Percentiles rank a stretch among this genome's conserved stretches.
These are phyloP conservation scores for Suncus etruscus DNA, from an alignment of 2,113 vertebrate species.

Conservation along the genomic window DNA sequence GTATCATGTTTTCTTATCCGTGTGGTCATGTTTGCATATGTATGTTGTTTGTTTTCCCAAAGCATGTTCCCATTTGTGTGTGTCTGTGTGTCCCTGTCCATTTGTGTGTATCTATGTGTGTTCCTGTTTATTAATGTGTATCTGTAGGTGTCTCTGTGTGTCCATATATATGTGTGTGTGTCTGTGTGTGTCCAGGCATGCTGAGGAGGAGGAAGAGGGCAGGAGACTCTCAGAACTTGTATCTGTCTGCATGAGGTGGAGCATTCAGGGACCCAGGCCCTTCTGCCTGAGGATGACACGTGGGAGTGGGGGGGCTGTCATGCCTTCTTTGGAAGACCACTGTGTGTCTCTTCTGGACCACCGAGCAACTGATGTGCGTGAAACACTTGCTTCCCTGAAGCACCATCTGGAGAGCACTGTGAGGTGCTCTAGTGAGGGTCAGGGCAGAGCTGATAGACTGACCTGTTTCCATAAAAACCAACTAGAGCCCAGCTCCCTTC, in stretches of 20 bases:
- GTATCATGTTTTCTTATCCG: no score
- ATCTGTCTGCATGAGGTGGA: not conserved
- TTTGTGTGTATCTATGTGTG: accelerated
- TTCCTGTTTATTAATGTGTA: no score
- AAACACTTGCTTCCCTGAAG: not conserved
- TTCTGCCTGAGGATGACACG: not conserved
- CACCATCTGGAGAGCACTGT: not conserved
- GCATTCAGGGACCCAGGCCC: not conserved
- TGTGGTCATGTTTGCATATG: no score
- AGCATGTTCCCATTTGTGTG: no score
- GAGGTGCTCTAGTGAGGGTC: not conserved
- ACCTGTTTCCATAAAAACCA: not conserved
- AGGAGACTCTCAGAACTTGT: no score
- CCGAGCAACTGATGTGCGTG: not conserved
- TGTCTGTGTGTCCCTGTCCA: not conserved
- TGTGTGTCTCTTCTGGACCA: not conserved
- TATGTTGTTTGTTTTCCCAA: no score
- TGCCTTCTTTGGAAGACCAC: not conserved
- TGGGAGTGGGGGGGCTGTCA: not conserved
- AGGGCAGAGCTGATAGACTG: not conserved
- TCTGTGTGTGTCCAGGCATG: no score
- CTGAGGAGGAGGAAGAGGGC: no score
- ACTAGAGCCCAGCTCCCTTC: conserved; percentile 17
- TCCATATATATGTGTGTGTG: no score
- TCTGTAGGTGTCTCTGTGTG: no score